Percentiles rank a stretch among this genome's conserved stretches.
These are phyloP conservation scores for Galeopsomyia nigrocyanea DNA, from an alignment of 2,888 invertebrate species.

Conservation along the genomic window DNA sequence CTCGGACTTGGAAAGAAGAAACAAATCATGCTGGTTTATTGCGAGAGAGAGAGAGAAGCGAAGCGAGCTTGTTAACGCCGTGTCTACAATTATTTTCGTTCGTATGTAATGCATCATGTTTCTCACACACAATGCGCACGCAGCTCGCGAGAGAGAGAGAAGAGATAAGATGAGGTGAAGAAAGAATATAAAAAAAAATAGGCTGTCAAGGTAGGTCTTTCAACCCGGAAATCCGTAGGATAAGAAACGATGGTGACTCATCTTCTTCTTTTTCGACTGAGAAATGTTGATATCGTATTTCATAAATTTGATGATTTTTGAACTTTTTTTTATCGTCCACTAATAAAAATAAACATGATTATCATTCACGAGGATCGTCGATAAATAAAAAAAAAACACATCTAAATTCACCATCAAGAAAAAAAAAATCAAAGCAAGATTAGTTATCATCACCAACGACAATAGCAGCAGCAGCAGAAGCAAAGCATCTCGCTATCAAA, in stretches of 20 bases:
- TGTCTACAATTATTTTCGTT: constrained; percentile 37
- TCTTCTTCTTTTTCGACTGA: background rate
- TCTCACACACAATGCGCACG: constrained; percentile 29
- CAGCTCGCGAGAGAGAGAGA: background rate
- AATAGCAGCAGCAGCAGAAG: background rate
- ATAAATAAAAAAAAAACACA: too few species aligned
- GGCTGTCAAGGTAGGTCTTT: constrained; percentile 37
- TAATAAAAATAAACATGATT: too few species aligned
- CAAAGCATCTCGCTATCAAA: too few species aligned
- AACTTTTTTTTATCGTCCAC: too few species aligned
- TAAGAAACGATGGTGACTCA: constrained; percentile 31
- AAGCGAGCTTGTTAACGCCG: constrained; percentile 30
- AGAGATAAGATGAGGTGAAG: background rate
- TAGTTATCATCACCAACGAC: background rate
- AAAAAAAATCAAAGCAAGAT: background rate
- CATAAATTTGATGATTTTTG: too few species aligned
- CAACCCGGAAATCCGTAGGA: constrained; percentile 41
- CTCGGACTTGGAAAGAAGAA: constrained; percentile 16
- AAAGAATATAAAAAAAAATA: constrained; percentile 19
- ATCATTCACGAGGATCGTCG: too few species aligned
- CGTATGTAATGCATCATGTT: constrained; percentile 26
- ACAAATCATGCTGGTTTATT: constrained; percentile 31
- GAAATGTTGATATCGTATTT: too few species aligned
- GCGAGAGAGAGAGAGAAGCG: background rate
- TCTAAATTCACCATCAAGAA: background rate